These are phyloP conservation scores for Heliconius hortense DNA, from an alignment of 2,888 invertebrate genomes.

Conservation along the genomic window DNA sequence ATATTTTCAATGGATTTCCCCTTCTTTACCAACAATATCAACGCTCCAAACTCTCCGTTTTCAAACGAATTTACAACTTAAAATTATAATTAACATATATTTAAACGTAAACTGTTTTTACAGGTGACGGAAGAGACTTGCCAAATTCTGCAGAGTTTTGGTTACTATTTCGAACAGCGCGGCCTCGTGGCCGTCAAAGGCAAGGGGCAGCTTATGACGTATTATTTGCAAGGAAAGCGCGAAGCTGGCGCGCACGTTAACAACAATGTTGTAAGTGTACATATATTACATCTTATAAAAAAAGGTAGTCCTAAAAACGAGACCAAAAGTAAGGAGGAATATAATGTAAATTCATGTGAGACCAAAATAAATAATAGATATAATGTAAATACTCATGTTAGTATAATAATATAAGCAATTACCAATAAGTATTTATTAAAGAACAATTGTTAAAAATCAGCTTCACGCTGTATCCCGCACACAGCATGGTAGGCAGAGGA, in stretches of 20 bases:
- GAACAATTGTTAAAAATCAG: not conserved
- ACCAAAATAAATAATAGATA: not conserved
- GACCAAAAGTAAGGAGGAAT: not conserved
- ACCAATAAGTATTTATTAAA: not conserved
- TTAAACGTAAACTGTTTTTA: slow-evolving; percentile 31
- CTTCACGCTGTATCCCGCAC: no score
- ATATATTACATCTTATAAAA: not conserved
- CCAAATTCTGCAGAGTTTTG: slow-evolving; percentile 92
- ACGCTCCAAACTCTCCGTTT: not conserved
- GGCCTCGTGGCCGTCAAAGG: slow-evolving; percentile 98
- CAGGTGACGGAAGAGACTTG: slow-evolving; percentile 98
- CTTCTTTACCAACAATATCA: no score
- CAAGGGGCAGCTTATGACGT: slow-evolving; percentile 97
- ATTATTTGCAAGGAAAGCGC: slow-evolving; percentile 88
- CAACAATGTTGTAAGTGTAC: slow-evolving; percentile 29
- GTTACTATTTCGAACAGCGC: slow-evolving; percentile 96
- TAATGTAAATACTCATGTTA: not conserved
- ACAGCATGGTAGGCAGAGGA: no score
- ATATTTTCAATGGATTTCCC: no score
- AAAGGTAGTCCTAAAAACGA: not conserved
- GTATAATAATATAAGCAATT: not conserved
- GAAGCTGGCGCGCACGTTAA: slow-evolving; percentile 46
- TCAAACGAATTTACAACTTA: not conserved
- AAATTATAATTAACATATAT: not conserved
- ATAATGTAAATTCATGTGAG: not conserved